Percentiles rank a stretch among this genome's conserved stretches.
Conservation (phyloP, 2,888 invertebrate species). For the Ceraclea dissimilis region DNA sequence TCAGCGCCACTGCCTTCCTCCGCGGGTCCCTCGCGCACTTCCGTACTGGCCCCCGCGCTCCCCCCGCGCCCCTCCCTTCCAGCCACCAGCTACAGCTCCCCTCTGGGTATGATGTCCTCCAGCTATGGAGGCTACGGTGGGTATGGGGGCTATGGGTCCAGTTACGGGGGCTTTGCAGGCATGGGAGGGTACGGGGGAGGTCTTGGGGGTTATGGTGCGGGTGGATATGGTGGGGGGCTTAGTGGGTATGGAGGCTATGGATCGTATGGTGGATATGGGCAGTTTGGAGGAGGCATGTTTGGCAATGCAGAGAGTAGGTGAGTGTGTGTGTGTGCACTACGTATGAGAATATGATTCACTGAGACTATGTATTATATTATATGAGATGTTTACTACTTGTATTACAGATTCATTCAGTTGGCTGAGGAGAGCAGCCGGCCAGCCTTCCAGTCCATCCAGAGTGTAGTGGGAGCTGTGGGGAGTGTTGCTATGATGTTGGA, state of each 20-base stretch:
- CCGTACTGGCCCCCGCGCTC: conserved; percentile 30
- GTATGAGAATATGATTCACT: too few species aligned
- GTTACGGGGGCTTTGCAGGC: conserved; percentile 25
- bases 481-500: conserved; percentile 96
- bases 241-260: conserved; percentile 35
- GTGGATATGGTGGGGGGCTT: conserved; percentile 31
- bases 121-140: conserved; percentile 12
- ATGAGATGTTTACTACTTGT: too few species aligned
- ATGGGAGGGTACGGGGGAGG: conserved; percentile 21
- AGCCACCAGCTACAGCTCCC: background rate
- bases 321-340: too few species aligned
- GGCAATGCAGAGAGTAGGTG: conserved; percentile 59
- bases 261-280: conserved; percentile 36
- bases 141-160: conserved; percentile 29
- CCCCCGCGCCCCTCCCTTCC: conserved; percentile 34
- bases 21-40: conserved; percentile 25
- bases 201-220: conserved; percentile 30
- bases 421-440: conserved; percentile 88
- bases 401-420: conserved; percentile 67
- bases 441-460: conserved; percentile 92
- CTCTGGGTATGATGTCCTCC: too few species aligned
- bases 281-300: conserved; percentile 40
- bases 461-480: conserved; percentile 82
- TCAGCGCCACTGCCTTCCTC: conserved; percentile 23
- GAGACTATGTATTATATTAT: too few species aligned